Base-by-base conservation (phyloP, 1,140 invertebrate genomes). In the Caenorhabditis inopinata region DNA sequence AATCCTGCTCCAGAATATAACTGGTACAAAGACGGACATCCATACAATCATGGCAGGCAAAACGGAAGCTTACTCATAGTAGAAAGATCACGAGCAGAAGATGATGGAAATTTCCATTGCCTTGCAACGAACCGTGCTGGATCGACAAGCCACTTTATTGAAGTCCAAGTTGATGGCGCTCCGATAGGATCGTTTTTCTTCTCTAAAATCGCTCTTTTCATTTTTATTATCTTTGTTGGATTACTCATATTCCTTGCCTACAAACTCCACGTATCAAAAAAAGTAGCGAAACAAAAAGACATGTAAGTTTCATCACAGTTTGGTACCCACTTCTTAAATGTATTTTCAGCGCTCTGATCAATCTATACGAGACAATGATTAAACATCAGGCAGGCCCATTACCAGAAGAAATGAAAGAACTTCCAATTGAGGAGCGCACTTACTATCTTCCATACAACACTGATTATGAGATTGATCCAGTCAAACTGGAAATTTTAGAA, bases 31-130 rank as follows among this genome's bases (percentile, higher is more conserved):
- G 32, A 68, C 38, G 32, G 32, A 1, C 1, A 68, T 42, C 58
- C 16, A 2, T 68, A 68, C 21, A 68, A 16, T 3, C 0, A 16
- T 38, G 58, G 58, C 18, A 32, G 23, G 1, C 2, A 11, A 9
- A 12, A 42, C 23, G 58, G 58, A 6, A 42, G 16, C 11, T 0
- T 68, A 3, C n/a, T 68, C 0, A 35, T 9, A 18, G 58, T 68
- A 12, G 23, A 16, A 11, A 68, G 58, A 68, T 29, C 58, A 11
- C 29, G 58, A 4, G 58, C 32, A 38, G 58, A 68, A 21, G 58
- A 68, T 42, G 58, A 68, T 68, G 58, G 58, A 18, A 3, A 68
- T 38, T 68, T 68, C 32, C 58, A 68, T 5, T 68, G 58, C n/a
- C n/a, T 68, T 3, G 58, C 58, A 11, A 38, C 6, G 2, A 68